Base-by-base conservation (phyloP, 53 echinoderm and acorn worm species). In the Temnopleurus reevesii region DNA sequence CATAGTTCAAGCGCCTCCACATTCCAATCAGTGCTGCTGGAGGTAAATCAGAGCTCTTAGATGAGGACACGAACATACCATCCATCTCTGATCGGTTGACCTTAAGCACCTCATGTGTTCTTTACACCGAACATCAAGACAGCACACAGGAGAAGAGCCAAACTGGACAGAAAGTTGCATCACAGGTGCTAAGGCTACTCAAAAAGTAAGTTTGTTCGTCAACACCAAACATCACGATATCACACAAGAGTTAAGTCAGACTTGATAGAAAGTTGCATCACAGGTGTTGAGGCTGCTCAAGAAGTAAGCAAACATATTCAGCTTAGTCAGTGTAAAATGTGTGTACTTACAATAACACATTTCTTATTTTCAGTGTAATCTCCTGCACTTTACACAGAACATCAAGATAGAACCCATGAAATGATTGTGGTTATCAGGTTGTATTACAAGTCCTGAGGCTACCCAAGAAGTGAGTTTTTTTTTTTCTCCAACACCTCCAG, bases 91-190 rank as follows among this genome's bases (percentile, higher is more conserved):
- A 8, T 33, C 63, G 81, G 8, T 85, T 96, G 27, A 53, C 44
- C 6, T 71, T 81, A 41, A 61, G 82, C 27, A 58, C 90, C 8
- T 91, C 94, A 30, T 89, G 94, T 46, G 98, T 98, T 54, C 77
- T 98, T 87, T 94, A 96, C 60, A 91, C 95, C 4, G 95, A 96
- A 33, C 93, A 93, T 18, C 71, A 90, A 18, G 98, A 98, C 65
- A 84, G 89, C 76, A 90, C 89, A 2, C 98, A 98, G 81, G 64
- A 89, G 9, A 79, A 89, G 85, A 89, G 89, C 24, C 92, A 94
- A 76, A 81, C 76, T 27, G 85, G 86, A 23, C 93, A 94, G 88
- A 92, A 96, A 15, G 93, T 94, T 77, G 91, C 66, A 12, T 57
- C 34, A 0, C 27, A 77, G 46, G 92, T 98, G 57, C 91, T 92